Evolutionary conservation across 2,113 vertebrate species (phyloP).

Genomic region (Syngnathus typhle): DNA sequence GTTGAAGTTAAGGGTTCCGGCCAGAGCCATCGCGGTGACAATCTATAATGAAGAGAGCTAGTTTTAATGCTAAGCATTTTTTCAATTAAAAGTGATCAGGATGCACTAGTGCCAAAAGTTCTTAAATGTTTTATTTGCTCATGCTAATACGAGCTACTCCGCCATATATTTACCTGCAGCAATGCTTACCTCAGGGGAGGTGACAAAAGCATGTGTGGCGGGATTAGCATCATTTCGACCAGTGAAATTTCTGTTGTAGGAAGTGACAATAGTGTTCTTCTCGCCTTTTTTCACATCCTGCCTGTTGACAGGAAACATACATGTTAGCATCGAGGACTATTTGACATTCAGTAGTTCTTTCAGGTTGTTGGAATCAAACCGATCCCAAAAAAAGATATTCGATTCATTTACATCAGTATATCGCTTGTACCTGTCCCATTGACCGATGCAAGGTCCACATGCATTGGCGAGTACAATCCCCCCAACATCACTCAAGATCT

Average conservation of each 20-base stretch:
- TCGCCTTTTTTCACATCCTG: conserved; percentile 94
- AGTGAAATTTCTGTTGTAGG: conserved; percentile 96
- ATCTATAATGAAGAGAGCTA: conserved; percentile 69
- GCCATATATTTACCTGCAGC: neutral
- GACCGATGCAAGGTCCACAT: conserved; percentile 95
- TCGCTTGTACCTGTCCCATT: conserved; percentile 88
- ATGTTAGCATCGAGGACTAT: neutral
- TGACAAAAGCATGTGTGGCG: conserved; percentile 89
- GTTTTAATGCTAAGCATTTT: too few relatives aligned
- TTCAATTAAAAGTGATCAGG: too few relatives aligned
- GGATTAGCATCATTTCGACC: conserved; percentile 95
- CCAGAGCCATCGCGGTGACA: conserved; percentile 91
- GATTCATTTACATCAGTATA: too few relatives aligned
- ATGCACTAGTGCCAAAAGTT: too few relatives aligned
- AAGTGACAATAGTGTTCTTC: conserved; percentile 96
- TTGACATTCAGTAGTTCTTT: neutral
- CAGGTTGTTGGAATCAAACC: too few relatives aligned
- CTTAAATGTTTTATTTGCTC: neutral
- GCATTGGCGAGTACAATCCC: conserved; percentile 93
- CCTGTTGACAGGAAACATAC: conserved; percentile 54
- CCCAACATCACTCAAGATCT: conserved; percentile 84
- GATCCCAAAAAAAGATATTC: too few relatives aligned
- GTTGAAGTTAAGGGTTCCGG: conserved; percentile 89
- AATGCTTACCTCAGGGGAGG: conserved; percentile 82
- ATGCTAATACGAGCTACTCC: too few relatives aligned